A percentile compares a stretch with the other conserved stretches of the same genome.
Evolutionary conservation across 2,797 vertebrate species (phyloP).

Genomic region (Lacerta viridis): DNA sequence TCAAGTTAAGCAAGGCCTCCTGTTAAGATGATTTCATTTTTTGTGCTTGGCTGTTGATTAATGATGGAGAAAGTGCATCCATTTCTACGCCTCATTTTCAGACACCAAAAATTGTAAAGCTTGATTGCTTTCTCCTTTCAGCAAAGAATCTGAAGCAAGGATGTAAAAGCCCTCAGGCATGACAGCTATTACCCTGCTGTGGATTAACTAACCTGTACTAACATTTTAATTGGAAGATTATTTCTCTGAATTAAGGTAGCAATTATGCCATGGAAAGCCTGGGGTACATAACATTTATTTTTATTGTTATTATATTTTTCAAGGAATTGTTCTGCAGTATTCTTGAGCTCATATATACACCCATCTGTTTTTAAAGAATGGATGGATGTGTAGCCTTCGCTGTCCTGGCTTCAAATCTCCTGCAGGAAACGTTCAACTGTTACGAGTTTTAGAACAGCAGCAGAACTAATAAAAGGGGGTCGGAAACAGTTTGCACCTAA

Average conservation of each 20-base stretch:
- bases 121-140: constrained; percentile 40
- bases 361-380: constrained; percentile 10
- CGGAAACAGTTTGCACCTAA: too few relatives aligned
- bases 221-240: constrained; percentile 25
- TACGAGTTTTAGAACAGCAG: background rate
- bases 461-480: background rate
- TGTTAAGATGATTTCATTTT: constrained; percentile 32
- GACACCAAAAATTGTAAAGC: background rate
- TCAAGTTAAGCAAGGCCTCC: constrained; percentile 9
- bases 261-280: constrained; percentile 42
- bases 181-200: background rate
- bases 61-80: constrained; percentile 16
- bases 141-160: background rate
- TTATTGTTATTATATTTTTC: constrained; percentile 39
- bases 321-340: constrained; percentile 41
- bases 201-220: constrained; percentile 37
- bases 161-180: constrained; percentile 6
- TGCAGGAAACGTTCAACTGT: background rate
- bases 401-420: accelerated
- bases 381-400: background rate
- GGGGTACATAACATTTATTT: background rate
- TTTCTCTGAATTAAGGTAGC: constrained; percentile 31
- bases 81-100: constrained; percentile 54
- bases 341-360: constrained; percentile 26
- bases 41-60: constrained; percentile 47